Conservation (phyloP, 2,797 vertebrate genomes). For the Rhincodon typus region DNA sequence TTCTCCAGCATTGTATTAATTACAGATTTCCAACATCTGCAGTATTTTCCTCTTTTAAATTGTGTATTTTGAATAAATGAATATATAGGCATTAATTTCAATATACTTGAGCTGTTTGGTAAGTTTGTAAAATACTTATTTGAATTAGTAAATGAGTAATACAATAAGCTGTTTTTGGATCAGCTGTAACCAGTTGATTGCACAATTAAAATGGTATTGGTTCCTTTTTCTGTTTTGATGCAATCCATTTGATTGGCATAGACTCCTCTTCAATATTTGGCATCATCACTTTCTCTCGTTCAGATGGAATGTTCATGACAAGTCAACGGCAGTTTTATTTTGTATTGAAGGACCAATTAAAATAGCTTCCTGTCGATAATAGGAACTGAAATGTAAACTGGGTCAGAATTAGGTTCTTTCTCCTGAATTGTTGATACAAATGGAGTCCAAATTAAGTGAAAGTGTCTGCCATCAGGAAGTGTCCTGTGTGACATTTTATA, state of each 20-base stretch:
- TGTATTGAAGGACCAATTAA: slow-evolving; percentile 21
- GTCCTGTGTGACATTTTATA: not conserved
- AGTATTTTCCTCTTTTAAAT: not conserved
- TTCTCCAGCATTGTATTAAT: too few relatives aligned
- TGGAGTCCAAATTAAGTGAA: not conserved
- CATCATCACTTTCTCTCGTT: not conserved
- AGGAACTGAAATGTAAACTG: not conserved
- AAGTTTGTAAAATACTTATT: not conserved
- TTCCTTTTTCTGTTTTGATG: too few relatives aligned
- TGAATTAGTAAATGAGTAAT: not conserved
- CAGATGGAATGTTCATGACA: not conserved
- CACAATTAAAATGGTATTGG: too few relatives aligned
- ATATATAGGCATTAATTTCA: not conserved
- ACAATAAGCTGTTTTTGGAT: not conserved
- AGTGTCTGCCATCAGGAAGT: not conserved
- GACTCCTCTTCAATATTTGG: too few relatives aligned
- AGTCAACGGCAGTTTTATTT: not conserved
- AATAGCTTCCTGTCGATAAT: not conserved
- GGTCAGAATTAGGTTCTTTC: not conserved
- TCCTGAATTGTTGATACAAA: not conserved
- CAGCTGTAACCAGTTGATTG: not conserved
- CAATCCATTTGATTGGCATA: too few relatives aligned
- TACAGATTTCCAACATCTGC: too few relatives aligned
- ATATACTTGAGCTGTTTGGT: not conserved
- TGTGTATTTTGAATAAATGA: not conserved